phyloP scores from a whole-genome alignment of 2,113 vertebrate genomes.

The Forbesichthys agassizii region DNA sequence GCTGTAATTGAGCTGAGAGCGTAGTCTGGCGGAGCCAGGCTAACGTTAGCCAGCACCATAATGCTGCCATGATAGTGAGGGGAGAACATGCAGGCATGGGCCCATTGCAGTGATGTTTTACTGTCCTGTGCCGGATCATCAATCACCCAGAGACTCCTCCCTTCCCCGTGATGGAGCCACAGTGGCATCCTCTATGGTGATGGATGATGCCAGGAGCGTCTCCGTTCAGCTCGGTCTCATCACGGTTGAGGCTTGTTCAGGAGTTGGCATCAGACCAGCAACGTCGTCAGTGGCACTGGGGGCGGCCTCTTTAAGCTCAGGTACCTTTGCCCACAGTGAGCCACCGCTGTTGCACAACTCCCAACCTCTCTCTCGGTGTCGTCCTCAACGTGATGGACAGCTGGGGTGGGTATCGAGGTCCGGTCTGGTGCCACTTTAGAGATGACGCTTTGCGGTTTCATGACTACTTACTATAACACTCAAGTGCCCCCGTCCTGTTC shows the following conservation, averaged over 20 bases:
- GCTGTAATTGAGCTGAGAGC: no score
- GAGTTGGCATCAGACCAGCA: background rate
- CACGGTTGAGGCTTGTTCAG: background rate
- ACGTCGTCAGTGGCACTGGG: background rate
- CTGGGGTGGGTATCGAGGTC: background rate
- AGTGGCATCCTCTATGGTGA: no score
- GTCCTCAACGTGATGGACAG: conserved; percentile 15
- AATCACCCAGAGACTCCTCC: no score
- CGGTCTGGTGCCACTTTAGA: background rate
- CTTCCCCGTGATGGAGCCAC: no score
- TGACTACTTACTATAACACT: background rate
- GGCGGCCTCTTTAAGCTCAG: conserved; percentile 34
- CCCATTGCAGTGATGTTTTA: no score
- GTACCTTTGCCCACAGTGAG: conserved; percentile 23
- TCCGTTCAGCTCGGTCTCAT: no score
- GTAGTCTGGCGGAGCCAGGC: no score
- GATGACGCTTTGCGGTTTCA: conserved; percentile 6
- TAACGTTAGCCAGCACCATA: no score
- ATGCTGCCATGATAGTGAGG: no score
- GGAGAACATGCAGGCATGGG: no score
- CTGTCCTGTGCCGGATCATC: no score
- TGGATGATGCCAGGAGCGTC: no score
- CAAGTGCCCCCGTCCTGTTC: background rate
- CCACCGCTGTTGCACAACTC: conserved; percentile 6
- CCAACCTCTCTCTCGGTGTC: background rate